Conservation (phyloP, 2,888 invertebrate species). For the Crocallis elinguaria region DNA sequence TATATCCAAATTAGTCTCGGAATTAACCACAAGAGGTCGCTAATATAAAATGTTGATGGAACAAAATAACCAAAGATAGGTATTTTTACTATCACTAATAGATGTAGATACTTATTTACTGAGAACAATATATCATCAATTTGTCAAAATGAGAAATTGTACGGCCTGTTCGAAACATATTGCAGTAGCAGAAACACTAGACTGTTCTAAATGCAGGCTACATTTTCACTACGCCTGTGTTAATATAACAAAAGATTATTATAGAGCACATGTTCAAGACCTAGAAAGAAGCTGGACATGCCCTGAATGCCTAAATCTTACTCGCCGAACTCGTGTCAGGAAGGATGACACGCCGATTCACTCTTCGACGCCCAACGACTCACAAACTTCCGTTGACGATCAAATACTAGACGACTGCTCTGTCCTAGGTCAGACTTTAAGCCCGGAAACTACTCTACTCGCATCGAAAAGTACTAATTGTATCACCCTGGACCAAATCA, state of each 20-base stretch:
- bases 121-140: too few relatives aligned
- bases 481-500: too few relatives aligned
- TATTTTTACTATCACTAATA: too few relatives aligned
- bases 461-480: too few relatives aligned
- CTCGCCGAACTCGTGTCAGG: too few relatives aligned
- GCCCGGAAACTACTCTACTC: background rate
- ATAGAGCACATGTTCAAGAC: background rate
- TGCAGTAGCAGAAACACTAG: background rate
- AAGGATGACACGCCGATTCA: too few relatives aligned
- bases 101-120: too few relatives aligned
- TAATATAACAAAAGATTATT: background rate
- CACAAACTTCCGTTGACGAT: background rate
- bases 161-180: background rate
- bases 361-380: background rate
- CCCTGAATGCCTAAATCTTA: background rate
- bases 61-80: too few relatives aligned
- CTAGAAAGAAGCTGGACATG: background rate
- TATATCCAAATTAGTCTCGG: too few relatives aligned
- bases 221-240: background rate
- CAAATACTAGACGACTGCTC: background rate
- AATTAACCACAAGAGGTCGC: too few relatives aligned
- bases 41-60: too few relatives aligned
- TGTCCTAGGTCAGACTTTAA: background rate
- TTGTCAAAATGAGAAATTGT: constrained; percentile 3
- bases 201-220: background rate